Conservation (phyloP, 2,113 vertebrate species). For the Brachionichthys hirsutus region DNA sequence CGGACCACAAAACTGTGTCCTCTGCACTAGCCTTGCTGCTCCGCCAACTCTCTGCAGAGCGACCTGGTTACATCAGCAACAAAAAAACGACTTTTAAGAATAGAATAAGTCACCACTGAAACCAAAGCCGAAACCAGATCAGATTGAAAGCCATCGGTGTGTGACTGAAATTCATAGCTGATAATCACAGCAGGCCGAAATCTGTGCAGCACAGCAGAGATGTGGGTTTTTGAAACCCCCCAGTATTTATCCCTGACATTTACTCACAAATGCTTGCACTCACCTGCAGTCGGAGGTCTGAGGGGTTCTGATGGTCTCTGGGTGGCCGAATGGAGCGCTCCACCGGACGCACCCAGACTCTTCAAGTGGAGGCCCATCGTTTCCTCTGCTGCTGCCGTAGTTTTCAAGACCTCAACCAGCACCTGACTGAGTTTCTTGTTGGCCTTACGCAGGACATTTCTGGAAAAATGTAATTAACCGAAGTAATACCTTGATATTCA, state of each 20-base stretch:
- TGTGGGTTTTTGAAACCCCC: constrained; percentile 1
- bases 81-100: too few relatives aligned
- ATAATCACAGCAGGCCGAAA: background rate
- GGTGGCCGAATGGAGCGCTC: constrained; percentile 16
- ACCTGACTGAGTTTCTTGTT: constrained; percentile 87
- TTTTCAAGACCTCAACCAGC: constrained; percentile 89
- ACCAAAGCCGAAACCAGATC: too few relatives aligned
- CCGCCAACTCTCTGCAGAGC: constrained; percentile 56
- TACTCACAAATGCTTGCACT: constrained; percentile 1
- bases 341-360: constrained; percentile 76
- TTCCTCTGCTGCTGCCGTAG: constrained; percentile 89
- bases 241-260: background rate
- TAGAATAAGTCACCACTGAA: too few relatives aligned
- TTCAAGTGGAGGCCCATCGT: constrained; percentile 88
- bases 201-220: background rate
- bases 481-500: too few relatives aligned
- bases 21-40: constrained; percentile 57
- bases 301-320: constrained; percentile 58
- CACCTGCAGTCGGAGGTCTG: constrained; percentile 48
- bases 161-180: background rate
- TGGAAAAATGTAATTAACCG: constrained; percentile 39
- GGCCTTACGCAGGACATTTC: constrained; percentile 79
- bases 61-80: constrained; percentile 8
- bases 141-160: background rate
- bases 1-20: constrained; percentile 73